Conservation (phyloP, 2,888 invertebrate species). For the Volucella inanis region DNA sequence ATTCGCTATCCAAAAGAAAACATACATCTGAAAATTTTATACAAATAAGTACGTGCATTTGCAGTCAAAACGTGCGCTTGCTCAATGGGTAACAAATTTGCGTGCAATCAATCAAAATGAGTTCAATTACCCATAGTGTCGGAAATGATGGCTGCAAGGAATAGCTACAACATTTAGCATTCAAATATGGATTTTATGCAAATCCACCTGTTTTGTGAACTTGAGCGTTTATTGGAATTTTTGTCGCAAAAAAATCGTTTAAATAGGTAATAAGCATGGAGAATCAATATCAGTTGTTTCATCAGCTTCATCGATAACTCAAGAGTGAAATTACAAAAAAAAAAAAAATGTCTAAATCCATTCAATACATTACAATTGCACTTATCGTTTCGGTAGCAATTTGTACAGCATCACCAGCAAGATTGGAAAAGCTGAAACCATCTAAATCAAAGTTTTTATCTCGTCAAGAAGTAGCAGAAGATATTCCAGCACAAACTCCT, state of each 20-base stretch:
- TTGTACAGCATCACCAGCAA: constrained; percentile 44
- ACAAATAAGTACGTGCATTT: constrained; percentile 2
- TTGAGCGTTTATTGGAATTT: constrained; percentile 17
- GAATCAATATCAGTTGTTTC: constrained; percentile 38
- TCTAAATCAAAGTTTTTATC: constrained; percentile 25
- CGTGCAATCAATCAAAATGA: constrained; percentile 50
- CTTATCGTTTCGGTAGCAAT: constrained; percentile 16
- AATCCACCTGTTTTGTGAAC: constrained; percentile 35
- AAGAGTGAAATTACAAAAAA: neutral
- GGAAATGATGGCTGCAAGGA: constrained; percentile 11
- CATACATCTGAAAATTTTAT: too few species aligned
- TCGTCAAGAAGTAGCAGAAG: constrained; percentile 49
- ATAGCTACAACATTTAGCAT: constrained; percentile 10
- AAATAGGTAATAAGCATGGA: constrained; percentile 32
- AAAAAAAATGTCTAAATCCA: constrained; percentile 26
- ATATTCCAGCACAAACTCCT: constrained; percentile 74
- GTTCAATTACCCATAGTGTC: constrained; percentile 28
- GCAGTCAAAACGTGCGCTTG: neutral
- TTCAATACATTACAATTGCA: constrained; percentile 20
- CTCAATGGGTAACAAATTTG: constrained; percentile 31
- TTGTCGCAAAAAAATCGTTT: constrained; percentile 29
- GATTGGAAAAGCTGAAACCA: constrained; percentile 35
- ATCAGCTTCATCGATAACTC: neutral
- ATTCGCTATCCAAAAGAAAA: too few species aligned
- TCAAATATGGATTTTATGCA: constrained; percentile 50